Evolutionary conservation across 2,797 vertebrate genomes (phyloP).

Genomic region (Neostethus bicornis): DNA sequence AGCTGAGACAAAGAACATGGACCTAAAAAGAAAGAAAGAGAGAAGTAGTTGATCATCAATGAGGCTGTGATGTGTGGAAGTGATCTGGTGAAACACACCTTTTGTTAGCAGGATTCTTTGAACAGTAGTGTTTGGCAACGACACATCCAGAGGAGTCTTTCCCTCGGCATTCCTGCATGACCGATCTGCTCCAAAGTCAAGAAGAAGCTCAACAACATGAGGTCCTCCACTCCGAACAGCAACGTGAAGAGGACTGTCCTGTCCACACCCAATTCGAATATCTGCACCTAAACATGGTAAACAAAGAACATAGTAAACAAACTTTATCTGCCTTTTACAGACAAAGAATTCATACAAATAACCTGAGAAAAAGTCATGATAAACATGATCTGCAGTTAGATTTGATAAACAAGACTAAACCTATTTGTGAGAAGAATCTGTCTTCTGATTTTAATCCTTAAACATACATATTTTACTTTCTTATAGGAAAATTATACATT

Average conservation of each 20-base stretch:
- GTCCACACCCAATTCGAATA: constrained; percentile 77
- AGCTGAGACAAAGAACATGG: constrained; percentile 85
- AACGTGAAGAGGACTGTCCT: constrained; percentile 87
- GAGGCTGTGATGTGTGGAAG: neutral
- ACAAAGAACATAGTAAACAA: too few species aligned
- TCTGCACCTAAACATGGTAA: constrained; percentile 80
- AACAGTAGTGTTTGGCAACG: constrained; percentile 75
- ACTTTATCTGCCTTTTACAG: too few species aligned
- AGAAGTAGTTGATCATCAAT: neutral
- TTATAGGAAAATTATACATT: too few species aligned
- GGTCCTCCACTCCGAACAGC: constrained; percentile 77
- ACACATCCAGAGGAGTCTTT: constrained; percentile 85
- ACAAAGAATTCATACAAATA: too few species aligned
- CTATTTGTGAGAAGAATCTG: too few species aligned
- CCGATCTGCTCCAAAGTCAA: constrained; percentile 87
- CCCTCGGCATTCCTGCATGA: constrained; percentile 83
- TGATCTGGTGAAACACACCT: constrained; percentile 71
- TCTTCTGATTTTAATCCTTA: too few species aligned
- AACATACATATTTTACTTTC: too few species aligned
- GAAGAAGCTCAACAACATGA: constrained; percentile 80
- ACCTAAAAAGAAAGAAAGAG: constrained; percentile 65
- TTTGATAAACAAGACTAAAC: too few species aligned
- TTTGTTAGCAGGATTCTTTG: constrained; percentile 77
- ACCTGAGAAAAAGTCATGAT: too few species aligned
- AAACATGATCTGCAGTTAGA: too few species aligned